phyloP scores from a whole-genome alignment of 2,888 invertebrate species.

The Cheilosia urbana region DNA sequence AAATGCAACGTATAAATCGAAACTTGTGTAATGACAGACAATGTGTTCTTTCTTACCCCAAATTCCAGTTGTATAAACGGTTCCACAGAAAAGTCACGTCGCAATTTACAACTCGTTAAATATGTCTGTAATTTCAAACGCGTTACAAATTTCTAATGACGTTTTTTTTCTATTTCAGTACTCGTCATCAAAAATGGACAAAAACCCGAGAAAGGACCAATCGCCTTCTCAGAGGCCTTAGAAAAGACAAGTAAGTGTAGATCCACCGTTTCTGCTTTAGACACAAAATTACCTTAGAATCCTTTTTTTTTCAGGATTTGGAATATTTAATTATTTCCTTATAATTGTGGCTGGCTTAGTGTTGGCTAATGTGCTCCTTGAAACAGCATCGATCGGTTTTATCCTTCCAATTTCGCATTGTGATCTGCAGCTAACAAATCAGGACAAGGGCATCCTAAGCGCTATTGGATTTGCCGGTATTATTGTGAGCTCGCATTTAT shows the following conservation, averaged over 20 bases:
- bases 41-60: too few relatives aligned
- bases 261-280: neutral
- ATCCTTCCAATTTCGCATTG: slow-evolving; percentile 85
- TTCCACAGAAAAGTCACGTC: too few relatives aligned
- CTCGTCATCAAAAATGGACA: slow-evolving; percentile 54
- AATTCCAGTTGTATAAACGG: too few relatives aligned
- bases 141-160: neutral
- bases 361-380: slow-evolving; percentile 83
- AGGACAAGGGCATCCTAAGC: slow-evolving; percentile 83
- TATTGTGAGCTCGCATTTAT: slow-evolving; percentile 85
- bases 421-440: slow-evolving; percentile 82
- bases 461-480: slow-evolving; percentile 84
- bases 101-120: too few relatives aligned
- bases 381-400: slow-evolving; percentile 85
- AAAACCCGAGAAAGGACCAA: slow-evolving; percentile 32
- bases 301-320: slow-evolving; percentile 82
- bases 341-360: slow-evolving; percentile 84
- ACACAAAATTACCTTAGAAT: neutral
- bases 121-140: neutral
- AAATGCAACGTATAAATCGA: neutral
- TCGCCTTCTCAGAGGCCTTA: slow-evolving; percentile 62
- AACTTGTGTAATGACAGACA: too few relatives aligned
- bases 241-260: slow-evolving; percentile 62
- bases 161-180: slow-evolving; percentile 44
- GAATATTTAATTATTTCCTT: slow-evolving; percentile 84